Conservation (phyloP, 2,888 invertebrate species). For the Leptinotarsa tumamoca region DNA sequence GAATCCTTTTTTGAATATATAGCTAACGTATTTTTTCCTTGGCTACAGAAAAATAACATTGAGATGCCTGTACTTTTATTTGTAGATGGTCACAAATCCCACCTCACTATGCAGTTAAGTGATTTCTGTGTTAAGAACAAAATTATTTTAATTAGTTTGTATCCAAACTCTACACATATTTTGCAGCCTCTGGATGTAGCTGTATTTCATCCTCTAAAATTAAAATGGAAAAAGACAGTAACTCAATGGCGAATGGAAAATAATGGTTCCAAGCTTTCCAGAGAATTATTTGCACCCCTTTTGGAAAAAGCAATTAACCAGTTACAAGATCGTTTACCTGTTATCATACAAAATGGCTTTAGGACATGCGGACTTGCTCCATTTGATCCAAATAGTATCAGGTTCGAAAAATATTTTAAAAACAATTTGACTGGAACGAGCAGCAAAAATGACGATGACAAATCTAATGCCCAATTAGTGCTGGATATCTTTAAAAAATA, state of each 20-base stretch:
- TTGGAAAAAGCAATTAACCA: too few relatives aligned
- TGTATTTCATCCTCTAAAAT: not conserved
- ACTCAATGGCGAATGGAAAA: not conserved
- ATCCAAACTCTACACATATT: slow-evolving; percentile 10
- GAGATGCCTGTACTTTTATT: slow-evolving; percentile 7
- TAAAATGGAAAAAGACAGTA: not conserved
- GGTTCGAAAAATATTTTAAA: not conserved
- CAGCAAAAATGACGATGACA: too few relatives aligned
- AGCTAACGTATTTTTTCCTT: slow-evolving; percentile 36
- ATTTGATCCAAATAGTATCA: not conserved
- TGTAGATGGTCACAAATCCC: slow-evolving; percentile 16
- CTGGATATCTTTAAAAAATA: slow-evolving; percentile 1
- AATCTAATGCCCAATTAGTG: not conserved
- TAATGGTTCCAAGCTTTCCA: not conserved
- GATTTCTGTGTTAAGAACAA: slow-evolving; percentile 15
- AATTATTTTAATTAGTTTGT: slow-evolving; percentile 5
- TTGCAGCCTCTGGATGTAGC: slow-evolving; percentile 4
- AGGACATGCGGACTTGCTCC: not conserved
- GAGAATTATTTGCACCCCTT: too few relatives aligned
- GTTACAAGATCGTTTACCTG: not conserved
- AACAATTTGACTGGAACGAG: not conserved
- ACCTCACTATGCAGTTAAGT: slow-evolving; percentile 14
- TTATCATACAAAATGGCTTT: not conserved
- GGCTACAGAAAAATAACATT: not conserved
- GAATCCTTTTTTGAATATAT: slow-evolving; percentile 40